These are phyloP conservation scores for Brachylomia viminalis DNA, from an alignment of 2,888 invertebrate species.

Conservation along the genomic window DNA sequence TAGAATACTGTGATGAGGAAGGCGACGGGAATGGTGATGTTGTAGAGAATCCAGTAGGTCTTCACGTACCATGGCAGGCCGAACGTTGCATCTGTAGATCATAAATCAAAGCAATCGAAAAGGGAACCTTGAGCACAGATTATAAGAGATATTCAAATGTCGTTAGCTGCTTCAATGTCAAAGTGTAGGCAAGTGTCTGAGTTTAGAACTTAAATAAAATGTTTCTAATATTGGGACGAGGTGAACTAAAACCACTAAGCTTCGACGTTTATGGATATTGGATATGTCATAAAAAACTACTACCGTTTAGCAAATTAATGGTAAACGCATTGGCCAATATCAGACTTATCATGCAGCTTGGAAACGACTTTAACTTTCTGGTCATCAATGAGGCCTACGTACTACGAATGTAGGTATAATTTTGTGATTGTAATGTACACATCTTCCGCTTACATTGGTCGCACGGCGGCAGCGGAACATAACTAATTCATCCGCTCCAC, in stretches of 20 bases:
- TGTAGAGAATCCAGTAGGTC: conserved; percentile 88
- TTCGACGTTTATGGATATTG: not conserved
- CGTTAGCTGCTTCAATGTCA: conserved; percentile 45
- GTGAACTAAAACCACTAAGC: conserved; percentile 19
- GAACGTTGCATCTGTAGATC: conserved; percentile 79
- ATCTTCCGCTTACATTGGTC: conserved; percentile 48
- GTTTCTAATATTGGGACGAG: conserved; percentile 29
- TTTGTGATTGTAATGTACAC: conserved; percentile 34
- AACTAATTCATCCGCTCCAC: conserved; percentile 33
- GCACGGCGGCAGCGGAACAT: conserved; percentile 16
- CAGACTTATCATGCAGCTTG: conserved; percentile 14
- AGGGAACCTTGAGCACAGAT: conserved; percentile 25
- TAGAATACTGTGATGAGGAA: conserved; percentile 88
- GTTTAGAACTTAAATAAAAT: conserved; percentile 4
- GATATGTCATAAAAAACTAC: conserved; percentile 22
- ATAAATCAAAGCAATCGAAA: conserved; percentile 15
- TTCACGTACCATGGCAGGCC: conserved; percentile 87
- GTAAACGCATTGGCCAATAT: conserved; percentile 22
- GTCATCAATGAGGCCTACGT: conserved; percentile 19
- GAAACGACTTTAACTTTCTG: conserved; percentile 24
- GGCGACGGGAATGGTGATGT: conserved; percentile 86
- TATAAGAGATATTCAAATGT: conserved; percentile 21
- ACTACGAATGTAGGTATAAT: conserved; percentile 35
- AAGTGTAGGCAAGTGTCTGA: not conserved
- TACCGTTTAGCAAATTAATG: conserved; percentile 10